A percentile compares a stretch with the other conserved stretches of the same genome.
Conservation (phyloP, 2,888 invertebrate genomes). For the Metalampra italica region DNA sequence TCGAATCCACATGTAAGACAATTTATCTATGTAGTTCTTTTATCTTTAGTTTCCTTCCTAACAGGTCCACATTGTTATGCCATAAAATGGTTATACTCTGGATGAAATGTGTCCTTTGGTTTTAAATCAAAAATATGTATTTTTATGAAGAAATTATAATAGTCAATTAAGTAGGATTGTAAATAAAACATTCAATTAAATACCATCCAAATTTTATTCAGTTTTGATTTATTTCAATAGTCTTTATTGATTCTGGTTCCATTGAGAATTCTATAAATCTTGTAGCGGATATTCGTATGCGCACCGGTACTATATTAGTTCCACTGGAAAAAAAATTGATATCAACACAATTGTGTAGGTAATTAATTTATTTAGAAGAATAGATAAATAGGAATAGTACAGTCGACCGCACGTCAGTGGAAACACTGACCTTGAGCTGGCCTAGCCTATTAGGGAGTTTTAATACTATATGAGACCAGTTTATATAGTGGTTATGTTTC, state of each 20-base stretch:
- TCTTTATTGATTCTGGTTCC: constrained; percentile 61
- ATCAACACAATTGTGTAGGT: not conserved
- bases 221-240: constrained; percentile 58
- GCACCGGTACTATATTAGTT: constrained; percentile 35
- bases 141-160: not conserved
- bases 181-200: not conserved
- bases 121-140: not conserved
- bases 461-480: too few species aligned
- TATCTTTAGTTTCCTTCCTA: too few species aligned
- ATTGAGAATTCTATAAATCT: constrained; percentile 44
- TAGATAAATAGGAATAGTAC: too few species aligned
- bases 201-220: constrained; percentile 18
- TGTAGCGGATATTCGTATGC: constrained; percentile 30
- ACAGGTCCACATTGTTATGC: not conserved
- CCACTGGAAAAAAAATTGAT: constrained; percentile 35
- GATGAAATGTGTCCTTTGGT: not conserved
- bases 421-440: too few species aligned
- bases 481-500: too few species aligned
- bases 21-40: too few species aligned
- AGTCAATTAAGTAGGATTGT: not conserved
- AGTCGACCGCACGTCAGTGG: too few species aligned
- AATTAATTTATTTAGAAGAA: too few species aligned
- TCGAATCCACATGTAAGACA: too few species aligned
- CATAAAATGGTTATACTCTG: not conserved
- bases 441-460: too few species aligned